phyloP scores from a whole-genome alignment of 2,113 vertebrate species.

The Odontophorus gujanensis region DNA sequence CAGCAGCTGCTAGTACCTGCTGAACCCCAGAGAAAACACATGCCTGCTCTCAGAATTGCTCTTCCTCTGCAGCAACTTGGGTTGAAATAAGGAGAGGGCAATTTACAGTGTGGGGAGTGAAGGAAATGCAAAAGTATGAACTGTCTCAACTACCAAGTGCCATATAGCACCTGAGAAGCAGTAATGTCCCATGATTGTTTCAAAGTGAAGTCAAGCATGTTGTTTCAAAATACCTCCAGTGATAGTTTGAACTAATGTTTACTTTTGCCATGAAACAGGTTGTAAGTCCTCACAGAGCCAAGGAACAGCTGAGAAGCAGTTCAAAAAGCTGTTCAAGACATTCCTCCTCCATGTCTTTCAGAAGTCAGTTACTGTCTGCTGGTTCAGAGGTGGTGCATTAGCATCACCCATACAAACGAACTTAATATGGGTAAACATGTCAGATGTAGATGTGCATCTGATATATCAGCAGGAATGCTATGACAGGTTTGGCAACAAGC shows the following conservation, averaged over 20 bases:
- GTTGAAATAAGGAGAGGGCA: not conserved
- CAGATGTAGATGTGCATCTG: not conserved
- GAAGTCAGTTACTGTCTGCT: slow-evolving; percentile 2
- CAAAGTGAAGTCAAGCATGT: not conserved
- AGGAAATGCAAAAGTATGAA: not conserved
- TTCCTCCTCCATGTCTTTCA: not conserved
- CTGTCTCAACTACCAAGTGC: not conserved
- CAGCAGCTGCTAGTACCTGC: not conserved
- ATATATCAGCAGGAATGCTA: not conserved
- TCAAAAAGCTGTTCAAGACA: not conserved
- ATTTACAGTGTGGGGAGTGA: not conserved
- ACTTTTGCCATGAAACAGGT: slow-evolving; percentile 35
- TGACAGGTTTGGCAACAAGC: not conserved
- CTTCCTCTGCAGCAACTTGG: not conserved
- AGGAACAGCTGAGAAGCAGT: slow-evolving; percentile 2
- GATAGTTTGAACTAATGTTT: not conserved
- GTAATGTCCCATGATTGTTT: not conserved
- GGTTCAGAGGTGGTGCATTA: not conserved
- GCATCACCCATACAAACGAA: not conserved
- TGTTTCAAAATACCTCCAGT: not conserved
- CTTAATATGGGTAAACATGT: slow-evolving; percentile 17
- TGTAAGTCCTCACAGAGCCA: not conserved
- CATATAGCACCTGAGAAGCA: not conserved
- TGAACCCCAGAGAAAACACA: not conserved
- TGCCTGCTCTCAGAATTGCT: rapidly evolving